phyloP scores from a whole-genome alignment of 2,797 vertebrate genomes.

The Danio kyathit region DNA sequence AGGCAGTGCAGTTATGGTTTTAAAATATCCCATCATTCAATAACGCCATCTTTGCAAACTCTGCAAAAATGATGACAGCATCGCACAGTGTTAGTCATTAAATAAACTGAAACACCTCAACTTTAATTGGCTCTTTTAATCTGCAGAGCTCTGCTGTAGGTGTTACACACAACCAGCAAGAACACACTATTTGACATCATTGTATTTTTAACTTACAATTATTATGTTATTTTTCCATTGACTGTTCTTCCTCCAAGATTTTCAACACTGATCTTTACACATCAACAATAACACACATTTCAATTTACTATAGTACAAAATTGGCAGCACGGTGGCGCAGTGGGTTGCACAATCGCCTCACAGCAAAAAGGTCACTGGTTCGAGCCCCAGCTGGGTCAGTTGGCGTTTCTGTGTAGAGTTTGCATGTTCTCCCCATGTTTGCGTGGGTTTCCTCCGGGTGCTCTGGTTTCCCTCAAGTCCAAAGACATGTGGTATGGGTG shows the following conservation, averaged over 20 bases:
- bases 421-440: too few relatives aligned
- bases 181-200: background rate
- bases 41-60: background rate
- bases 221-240: too few relatives aligned
- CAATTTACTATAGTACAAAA: background rate
- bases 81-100: background rate
- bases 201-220: background rate
- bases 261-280: background rate
- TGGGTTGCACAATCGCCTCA: too few relatives aligned
- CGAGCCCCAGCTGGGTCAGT: too few relatives aligned
- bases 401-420: too few relatives aligned
- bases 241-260: background rate
- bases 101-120: background rate
- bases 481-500: too few relatives aligned
- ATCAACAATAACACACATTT: background rate
- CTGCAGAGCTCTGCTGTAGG: background rate
- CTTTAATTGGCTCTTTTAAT: background rate
- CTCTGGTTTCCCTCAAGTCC: too few relatives aligned
- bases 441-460: too few relatives aligned
- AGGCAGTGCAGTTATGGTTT: background rate
- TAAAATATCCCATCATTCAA: background rate
- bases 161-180: background rate
- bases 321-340: too few relatives aligned
- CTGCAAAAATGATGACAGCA: background rate
- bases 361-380: too few relatives aligned